These are phyloP conservation scores for Anoplius nigerrimus DNA, from an alignment of 2,888 invertebrate species.

Conservation along the genomic window DNA sequence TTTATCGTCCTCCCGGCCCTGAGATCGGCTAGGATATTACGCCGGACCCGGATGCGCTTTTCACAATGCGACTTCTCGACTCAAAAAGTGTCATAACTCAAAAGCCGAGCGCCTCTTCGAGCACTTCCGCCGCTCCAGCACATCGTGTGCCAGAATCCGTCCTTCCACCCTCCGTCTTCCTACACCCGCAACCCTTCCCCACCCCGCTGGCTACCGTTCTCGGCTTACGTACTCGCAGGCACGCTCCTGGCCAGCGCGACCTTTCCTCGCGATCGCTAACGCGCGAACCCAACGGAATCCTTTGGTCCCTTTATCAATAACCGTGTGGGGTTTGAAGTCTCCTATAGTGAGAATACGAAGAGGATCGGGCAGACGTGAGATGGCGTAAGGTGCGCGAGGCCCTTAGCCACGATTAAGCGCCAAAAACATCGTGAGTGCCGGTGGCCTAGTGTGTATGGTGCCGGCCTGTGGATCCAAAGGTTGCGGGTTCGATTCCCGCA, in stretches of 20 bases:
- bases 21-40: conserved; percentile 64
- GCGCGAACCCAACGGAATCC: conserved; percentile 40
- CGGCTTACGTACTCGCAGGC: neutral
- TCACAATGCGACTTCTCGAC: conserved; percentile 66
- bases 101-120: conserved; percentile 64
- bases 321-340: too few relatives aligned
- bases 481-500: too few relatives aligned
- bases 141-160: conserved; percentile 66
- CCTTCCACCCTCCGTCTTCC: conserved; percentile 27
- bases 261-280: conserved; percentile 3
- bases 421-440: too few relatives aligned
- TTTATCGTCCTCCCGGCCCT: conserved; percentile 60
- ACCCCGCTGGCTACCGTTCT: conserved; percentile 17
- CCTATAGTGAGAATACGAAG: too few relatives aligned
- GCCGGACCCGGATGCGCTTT: conserved; percentile 65
- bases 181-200: conserved; percentile 10
- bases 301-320: conserved; percentile 51
- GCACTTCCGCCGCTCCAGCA: conserved; percentile 65
- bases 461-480: too few relatives aligned
- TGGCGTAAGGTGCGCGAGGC: too few relatives aligned
- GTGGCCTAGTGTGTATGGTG: too few relatives aligned
- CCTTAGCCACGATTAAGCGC: too few relatives aligned
- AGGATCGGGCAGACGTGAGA: too few relatives aligned
- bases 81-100: conserved; percentile 71
- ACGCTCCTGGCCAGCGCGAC: neutral